phyloP scores from a whole-genome alignment of 2,797 vertebrate species.

The Chanos chanos region DNA sequence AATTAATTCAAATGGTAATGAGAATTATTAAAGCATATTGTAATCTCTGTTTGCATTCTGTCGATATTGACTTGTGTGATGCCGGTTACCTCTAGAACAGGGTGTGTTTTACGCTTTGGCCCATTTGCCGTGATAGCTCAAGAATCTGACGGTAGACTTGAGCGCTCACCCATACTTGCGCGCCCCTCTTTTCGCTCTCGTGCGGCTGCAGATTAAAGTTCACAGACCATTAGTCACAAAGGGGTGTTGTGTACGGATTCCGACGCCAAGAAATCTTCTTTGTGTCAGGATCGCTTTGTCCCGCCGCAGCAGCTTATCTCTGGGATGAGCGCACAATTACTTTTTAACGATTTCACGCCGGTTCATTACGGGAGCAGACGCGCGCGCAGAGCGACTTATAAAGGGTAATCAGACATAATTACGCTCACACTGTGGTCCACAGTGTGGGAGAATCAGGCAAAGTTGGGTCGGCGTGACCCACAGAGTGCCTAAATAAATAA shows the following conservation, averaged over 20 bases:
- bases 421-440: conserved; percentile 35
- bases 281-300: conserved; percentile 66
- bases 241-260: conserved; percentile 52
- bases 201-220: conserved; percentile 65
- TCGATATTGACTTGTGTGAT: background rate
- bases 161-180: conserved; percentile 12
- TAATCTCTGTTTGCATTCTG: background rate
- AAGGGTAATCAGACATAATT: conserved; percentile 66
- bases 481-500: conserved; percentile 19
- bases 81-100: no score
- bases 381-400: conserved; percentile 54
- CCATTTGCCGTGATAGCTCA: no score
- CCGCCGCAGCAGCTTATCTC: conserved; percentile 54
- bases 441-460: conserved; percentile 17
- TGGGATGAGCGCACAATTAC: conserved; percentile 68
- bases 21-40: background rate
- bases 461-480: conserved; percentile 16
- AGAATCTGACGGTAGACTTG: background rate
- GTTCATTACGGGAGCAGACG: conserved; percentile 68
- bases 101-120: no score
- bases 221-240: conserved; percentile 68
- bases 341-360: conserved; percentile 71
- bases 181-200: conserved; percentile 40
- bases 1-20: conserved; percentile 6
- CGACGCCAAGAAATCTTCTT: conserved; percentile 59